These are phyloP conservation scores for Sycophaga agraensis DNA, from an alignment of 1,140 invertebrate genomes.

Conservation along the genomic window DNA sequence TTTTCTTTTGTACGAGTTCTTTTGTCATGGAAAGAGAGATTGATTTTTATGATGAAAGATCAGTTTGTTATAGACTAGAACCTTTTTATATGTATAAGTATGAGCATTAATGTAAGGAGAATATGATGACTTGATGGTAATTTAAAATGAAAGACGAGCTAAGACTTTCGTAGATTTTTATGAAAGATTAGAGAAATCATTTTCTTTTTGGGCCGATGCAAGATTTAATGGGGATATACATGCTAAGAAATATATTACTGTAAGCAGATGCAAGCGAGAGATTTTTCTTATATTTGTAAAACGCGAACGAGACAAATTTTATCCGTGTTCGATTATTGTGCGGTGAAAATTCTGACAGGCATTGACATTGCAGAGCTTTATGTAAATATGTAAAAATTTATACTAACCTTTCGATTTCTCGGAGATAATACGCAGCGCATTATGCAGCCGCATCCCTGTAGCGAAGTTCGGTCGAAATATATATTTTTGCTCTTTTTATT, in stretches of 20 bases:
- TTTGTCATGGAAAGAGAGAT: no score
- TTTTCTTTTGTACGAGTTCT: no score
- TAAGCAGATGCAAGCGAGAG: no score
- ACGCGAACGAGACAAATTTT: neutral
- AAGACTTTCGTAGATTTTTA: neutral
- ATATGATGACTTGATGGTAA: no score
- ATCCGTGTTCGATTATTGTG: neutral
- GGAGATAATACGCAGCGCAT: neutral
- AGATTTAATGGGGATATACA: no score
- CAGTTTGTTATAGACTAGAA: no score
- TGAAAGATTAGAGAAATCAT: neutral
- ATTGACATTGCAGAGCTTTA: conserved; percentile 19
- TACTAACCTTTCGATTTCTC: conserved; percentile 20
- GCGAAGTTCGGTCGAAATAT: neutral
- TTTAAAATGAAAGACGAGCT: no score
- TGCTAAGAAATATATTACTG: no score
- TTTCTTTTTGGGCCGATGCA: conserved; percentile 9
- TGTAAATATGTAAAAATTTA: conserved; percentile 32
- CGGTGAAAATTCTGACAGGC: neutral
- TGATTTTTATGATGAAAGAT: no score
- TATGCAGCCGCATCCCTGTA: neutral
- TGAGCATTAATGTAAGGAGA: no score
- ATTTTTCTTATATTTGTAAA: neutral
- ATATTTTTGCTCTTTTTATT: neutral
- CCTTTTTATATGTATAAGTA: no score